A percentile compares a stretch with the other conserved stretches of the same genome.
These are phyloP conservation scores for Hypanus sabinus DNA, from an alignment of 2,113 vertebrate genomes.

Conservation along the genomic window DNA sequence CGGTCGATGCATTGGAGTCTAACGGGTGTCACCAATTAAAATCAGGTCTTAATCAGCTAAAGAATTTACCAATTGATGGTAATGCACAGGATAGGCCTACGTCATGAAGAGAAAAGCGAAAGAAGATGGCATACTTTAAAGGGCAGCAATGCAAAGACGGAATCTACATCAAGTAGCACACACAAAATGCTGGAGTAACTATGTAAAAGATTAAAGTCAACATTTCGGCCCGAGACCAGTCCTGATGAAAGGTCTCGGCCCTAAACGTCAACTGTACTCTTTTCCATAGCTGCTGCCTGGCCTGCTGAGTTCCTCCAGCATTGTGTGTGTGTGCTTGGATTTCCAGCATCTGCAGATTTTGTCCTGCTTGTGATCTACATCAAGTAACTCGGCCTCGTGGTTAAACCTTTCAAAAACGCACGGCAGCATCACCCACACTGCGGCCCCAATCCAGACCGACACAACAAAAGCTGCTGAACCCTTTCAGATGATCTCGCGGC, in stretches of 20 bases:
- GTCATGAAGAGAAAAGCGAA: not conserved
- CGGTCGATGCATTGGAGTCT: not conserved
- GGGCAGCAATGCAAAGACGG: not conserved
- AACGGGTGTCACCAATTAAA: not conserved
- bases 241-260: too few relatives aligned
- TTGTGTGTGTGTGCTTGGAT: too few relatives aligned
- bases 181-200: too few relatives aligned
- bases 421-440: not conserved
- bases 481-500: not conserved
- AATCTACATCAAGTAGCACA: too few relatives aligned
- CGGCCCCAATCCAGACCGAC: too few relatives aligned
- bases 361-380: not conserved
- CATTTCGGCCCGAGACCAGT: too few relatives aligned
- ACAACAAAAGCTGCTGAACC: too few relatives aligned
- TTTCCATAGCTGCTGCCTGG: too few relatives aligned
- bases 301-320: too few relatives aligned
- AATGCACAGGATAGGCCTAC: not conserved
- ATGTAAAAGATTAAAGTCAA: too few relatives aligned
- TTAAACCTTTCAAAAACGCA: not conserved
- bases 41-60: not conserved
- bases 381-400: not conserved
- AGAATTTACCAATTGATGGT: not conserved
- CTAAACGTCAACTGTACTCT: too few relatives aligned
- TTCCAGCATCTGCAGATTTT: too few relatives aligned
- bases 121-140: not conserved